Base-by-base conservation (phyloP, 2,113 vertebrate genomes). In the Lampris megalopsis region DNA sequence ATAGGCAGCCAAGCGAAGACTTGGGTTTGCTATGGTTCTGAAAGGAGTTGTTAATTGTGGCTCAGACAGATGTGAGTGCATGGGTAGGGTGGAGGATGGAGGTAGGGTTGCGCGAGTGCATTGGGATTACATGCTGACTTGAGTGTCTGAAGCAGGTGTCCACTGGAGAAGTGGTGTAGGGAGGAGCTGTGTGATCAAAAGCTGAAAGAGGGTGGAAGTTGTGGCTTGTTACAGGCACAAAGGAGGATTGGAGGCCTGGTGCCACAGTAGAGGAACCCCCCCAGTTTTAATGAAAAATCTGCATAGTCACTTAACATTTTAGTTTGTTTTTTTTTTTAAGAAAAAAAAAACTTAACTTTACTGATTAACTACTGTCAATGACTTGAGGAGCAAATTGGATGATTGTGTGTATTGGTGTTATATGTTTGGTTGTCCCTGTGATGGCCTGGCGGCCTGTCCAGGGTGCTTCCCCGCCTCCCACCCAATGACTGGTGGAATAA, bases 211-310 rank as follows among this genome's bases (percentile, higher is more conserved):
- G 24, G 24, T 24, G 24, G 24, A 24, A 36, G 24, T 57, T 35
- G 56, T 57, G 56, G 56, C 56, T 57, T 57, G 56, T 57, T 57
- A 7, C 56, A 57, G 13, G 56, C 56, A n/a, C 24, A 35, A 24
- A 24, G 56, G 56, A 35, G 35, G 6, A 24, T 24, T 24, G 24
- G 24, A 24, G 24, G 24, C 24, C 24, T 24, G 24, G 24, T 24
- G 24, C 0, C 56, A 35, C 13, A 57, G 56, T 24, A 36, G 56
- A 35, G 56, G 56, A 24, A 24, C 24, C 56, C 56, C 13, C 36
- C 56, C 13, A 35, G 13, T 24, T 35, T 35, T 3, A 24, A 57
- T n/a, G 56, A 24, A 24, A 24, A 57, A 57, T 57, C 24, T n/a
- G 6, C 7, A 36, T 57, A 35, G 35, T 35, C 56, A 36, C 54